Evolutionary conservation across 1,140 invertebrate genomes (phyloP).

Genomic region (Pantala flavescens): DNA sequence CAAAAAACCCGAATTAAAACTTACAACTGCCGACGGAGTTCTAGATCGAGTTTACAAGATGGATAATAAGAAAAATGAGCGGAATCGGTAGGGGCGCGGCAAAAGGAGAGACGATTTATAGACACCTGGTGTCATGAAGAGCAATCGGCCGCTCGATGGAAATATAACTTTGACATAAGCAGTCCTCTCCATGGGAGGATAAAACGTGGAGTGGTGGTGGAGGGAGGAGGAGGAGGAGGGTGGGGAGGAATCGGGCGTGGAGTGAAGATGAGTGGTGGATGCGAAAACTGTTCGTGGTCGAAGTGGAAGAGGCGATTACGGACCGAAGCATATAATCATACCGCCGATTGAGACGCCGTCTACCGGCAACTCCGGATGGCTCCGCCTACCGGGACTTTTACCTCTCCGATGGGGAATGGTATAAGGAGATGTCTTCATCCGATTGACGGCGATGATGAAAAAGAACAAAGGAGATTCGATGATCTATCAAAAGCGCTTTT

Average conservation of each 20-base stretch:
- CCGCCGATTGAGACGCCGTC: not conserved
- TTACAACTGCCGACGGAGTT: not conserved
- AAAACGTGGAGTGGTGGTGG: slow-evolving; percentile 19
- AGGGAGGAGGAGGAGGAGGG: too few species aligned
- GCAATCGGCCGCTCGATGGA: not conserved
- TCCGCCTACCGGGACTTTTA: not conserved
- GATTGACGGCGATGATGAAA: too few species aligned
- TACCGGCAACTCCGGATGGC: not conserved
- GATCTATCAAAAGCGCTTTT: too few species aligned
- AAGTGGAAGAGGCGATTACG: not conserved
- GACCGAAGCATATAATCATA: not conserved
- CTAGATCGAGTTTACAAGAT: not conserved
- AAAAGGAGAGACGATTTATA: slow-evolving; percentile 11
- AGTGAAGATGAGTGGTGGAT: slow-evolving; percentile 22
- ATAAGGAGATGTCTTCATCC: too few species aligned
- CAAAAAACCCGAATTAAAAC: not conserved
- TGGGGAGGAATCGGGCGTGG: slow-evolving; percentile 13
- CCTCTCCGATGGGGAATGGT: too few species aligned
- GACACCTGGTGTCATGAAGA: slow-evolving; percentile 10
- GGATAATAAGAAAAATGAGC: not conserved
- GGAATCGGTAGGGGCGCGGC: not conserved
- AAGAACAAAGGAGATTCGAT: too few species aligned
- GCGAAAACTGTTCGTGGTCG: slow-evolving; percentile 16
- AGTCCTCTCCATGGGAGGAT: not conserved
- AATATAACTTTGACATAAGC: slow-evolving; percentile 8